Evolutionary conservation across 2,797 vertebrate species (phyloP).

Genomic region (Garrulus glandarius): DNA sequence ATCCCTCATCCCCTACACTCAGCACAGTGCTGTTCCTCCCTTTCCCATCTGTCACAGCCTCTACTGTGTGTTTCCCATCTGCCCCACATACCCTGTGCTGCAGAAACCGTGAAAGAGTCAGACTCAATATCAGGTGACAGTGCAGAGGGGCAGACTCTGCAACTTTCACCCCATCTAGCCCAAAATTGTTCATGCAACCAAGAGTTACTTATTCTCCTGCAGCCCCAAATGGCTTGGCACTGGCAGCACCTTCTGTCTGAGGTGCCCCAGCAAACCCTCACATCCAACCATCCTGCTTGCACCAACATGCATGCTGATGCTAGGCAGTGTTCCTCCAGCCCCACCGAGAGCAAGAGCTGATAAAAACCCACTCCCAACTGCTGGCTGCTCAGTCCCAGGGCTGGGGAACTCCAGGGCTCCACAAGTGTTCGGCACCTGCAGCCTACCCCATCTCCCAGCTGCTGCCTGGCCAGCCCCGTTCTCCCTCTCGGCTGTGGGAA

Average conservation of each 20-base stretch:
- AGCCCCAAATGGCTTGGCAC: not conserved
- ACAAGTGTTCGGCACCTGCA: constrained; percentile 68
- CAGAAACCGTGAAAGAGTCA: not conserved
- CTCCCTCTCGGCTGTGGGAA: not conserved
- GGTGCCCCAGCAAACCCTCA: not conserved
- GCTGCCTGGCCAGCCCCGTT: not conserved
- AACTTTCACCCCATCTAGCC: not conserved
- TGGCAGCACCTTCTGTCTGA: not conserved
- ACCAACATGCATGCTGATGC: rapidly evolving
- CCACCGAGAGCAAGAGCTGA: not conserved
- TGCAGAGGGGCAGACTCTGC: not conserved
- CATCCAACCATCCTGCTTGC: not conserved
- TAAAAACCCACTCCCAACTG: not conserved
- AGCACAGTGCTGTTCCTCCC: not conserved
- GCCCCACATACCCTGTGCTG: not conserved
- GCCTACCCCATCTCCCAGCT: constrained; percentile 4
- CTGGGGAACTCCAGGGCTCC: not conserved
- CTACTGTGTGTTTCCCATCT: not conserved
- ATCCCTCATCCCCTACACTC: rapidly evolving
- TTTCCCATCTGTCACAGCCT: not conserved
- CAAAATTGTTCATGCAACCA: not conserved
- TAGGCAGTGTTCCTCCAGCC: not conserved
- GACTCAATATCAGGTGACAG: not conserved
- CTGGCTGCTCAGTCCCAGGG: not conserved
- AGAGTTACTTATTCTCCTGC: not conserved